These are phyloP conservation scores for Acestrorhynchus altus DNA, from an alignment of 2,797 vertebrate genomes.

Conservation along the genomic window DNA sequence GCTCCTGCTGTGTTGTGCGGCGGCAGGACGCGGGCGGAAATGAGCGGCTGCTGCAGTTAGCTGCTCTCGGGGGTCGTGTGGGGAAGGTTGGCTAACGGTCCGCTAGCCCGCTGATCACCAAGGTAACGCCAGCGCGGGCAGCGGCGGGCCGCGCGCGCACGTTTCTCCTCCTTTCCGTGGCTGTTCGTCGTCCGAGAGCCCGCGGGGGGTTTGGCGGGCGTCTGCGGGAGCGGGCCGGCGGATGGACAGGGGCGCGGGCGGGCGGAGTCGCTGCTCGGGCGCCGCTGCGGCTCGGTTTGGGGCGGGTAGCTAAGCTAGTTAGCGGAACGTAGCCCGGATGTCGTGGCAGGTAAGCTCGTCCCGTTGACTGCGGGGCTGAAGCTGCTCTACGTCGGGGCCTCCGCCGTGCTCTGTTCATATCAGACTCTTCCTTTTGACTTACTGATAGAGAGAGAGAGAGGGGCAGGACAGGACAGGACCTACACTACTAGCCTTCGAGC, in stretches of 20 bases:
- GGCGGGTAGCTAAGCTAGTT: constrained; percentile 77
- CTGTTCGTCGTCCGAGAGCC: constrained; percentile 41
- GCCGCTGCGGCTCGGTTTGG: constrained; percentile 67
- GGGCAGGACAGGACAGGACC: too few species aligned
- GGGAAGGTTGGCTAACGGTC: constrained; percentile 26
- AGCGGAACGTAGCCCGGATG: constrained; percentile 69
- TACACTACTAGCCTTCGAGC: constrained; percentile 10
- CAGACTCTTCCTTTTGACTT: too few species aligned
- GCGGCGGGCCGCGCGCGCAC: constrained; percentile 44
- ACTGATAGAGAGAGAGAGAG: too few species aligned
- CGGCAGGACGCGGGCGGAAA: too few species aligned
- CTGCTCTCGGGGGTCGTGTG: too few species aligned
- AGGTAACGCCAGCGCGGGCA: constrained; percentile 1
- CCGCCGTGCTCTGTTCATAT: not conserved
- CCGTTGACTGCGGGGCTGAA: constrained; percentile 66
- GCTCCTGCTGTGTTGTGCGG: too few species aligned
- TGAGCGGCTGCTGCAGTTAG: too few species aligned
- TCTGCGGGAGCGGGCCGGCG: constrained; percentile 48
- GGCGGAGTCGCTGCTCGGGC: constrained; percentile 62
- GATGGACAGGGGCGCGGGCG: constrained; percentile 70
- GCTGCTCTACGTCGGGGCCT: constrained; percentile 50
- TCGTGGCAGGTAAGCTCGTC: constrained; percentile 68
- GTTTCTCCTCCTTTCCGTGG: constrained; percentile 11
- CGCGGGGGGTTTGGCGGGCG: constrained; percentile 31
- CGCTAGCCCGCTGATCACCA: constrained; percentile 5